Evolutionary conservation across 2,113 vertebrate genomes (phyloP).

Genomic region (Panurus biarmicus): DNA sequence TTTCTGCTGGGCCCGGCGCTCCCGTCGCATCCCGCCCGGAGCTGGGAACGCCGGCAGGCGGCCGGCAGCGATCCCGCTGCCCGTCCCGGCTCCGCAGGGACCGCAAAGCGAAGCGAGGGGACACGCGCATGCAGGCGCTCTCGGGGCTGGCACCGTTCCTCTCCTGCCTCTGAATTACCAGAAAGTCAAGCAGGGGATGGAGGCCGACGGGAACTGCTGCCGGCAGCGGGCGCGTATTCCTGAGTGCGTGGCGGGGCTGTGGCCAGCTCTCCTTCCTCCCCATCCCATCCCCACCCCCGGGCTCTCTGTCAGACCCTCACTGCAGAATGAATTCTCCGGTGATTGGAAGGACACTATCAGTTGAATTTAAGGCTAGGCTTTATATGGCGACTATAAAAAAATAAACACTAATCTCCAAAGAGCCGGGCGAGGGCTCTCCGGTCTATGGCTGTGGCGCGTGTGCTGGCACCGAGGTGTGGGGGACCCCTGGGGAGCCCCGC

Average conservation of each 20-base stretch:
- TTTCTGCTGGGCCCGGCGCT: background rate
- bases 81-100: background rate
- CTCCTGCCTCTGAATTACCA: background rate
- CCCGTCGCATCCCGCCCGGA: background rate
- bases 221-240: conserved; percentile 25
- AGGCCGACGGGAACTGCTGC: background rate
- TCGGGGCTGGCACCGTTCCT: background rate
- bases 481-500: background rate
- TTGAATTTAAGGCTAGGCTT: conserved; percentile 66
- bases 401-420: conserved; percentile 28
- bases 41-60: background rate
- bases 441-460: background rate
- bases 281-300: background rate
- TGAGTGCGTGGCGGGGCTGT: conserved; percentile 44
- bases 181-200: background rate
- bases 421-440: background rate
- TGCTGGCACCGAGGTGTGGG: background rate
- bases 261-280: background rate
- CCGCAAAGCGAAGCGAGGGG: background rate
- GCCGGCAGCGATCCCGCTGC: background rate
- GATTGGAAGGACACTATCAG: conserved; percentile 2
- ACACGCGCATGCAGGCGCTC: background rate
- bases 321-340: background rate
- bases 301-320: background rate
- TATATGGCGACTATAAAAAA: conserved; percentile 39